These are phyloP conservation scores for Phylloscopus trochilus DNA, from an alignment of 2,113 vertebrate species.

Conservation along the genomic window DNA sequence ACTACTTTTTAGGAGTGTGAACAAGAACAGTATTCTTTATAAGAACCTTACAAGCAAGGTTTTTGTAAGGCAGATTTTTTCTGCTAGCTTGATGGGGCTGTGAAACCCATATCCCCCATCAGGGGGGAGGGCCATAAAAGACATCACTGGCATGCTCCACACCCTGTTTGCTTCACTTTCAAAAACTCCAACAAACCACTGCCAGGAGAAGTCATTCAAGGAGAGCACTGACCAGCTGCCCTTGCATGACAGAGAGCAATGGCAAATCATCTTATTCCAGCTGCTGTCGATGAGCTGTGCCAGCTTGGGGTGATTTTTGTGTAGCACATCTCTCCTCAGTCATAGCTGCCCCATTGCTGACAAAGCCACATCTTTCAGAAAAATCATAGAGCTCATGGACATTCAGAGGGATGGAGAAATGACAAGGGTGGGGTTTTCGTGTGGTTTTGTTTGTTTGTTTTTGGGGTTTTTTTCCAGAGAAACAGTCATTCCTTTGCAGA, in stretches of 20 bases:
- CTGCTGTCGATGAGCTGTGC: fast-evolving
- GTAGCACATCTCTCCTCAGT: background rate
- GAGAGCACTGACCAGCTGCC: background rate
- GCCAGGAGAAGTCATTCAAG: background rate
- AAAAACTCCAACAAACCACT: background rate
- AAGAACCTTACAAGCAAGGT: background rate
- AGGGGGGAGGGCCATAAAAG: background rate
- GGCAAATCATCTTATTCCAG: background rate
- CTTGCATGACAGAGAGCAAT: background rate
- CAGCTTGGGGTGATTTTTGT: background rate
- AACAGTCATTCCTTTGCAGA: background rate
- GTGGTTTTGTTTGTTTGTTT: too few species aligned
- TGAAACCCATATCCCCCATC: background rate
- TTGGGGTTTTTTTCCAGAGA: background rate
- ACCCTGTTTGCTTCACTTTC: background rate
- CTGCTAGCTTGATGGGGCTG: background rate
- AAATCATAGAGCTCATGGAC: background rate
- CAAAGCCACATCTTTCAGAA: background rate
- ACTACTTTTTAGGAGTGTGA: background rate
- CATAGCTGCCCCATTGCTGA: background rate
- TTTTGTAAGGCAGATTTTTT: background rate
- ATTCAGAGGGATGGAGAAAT: background rate
- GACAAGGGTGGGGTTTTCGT: fast-evolving
- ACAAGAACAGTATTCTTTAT: background rate
- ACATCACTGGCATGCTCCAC: fast-evolving